These are phyloP conservation scores for Cataglyphis livida DNA, from an alignment of 2,888 invertebrate species.

Conservation along the genomic window DNA sequence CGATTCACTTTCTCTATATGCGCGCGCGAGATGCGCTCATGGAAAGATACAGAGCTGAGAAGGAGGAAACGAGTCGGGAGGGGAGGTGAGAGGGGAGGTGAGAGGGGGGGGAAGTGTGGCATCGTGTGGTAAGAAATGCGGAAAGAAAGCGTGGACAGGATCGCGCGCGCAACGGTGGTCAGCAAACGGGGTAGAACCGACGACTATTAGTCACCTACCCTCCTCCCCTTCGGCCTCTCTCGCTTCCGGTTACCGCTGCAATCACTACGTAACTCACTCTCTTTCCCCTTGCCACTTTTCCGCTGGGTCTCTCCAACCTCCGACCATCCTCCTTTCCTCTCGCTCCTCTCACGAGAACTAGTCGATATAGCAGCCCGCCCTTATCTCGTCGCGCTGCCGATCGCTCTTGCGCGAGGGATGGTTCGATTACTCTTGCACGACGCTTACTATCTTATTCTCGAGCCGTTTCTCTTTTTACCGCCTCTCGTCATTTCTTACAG, in stretches of 20 bases:
- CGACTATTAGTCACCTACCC: constrained; percentile 78
- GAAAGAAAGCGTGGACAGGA: constrained; percentile 72
- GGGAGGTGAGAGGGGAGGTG: not conserved
- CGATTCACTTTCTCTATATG: constrained; percentile 26
- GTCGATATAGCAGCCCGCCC: constrained; percentile 76
- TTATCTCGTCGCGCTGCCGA: constrained; percentile 79
- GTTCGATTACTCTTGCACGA: constrained; percentile 80
- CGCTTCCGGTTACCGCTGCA: constrained; percentile 72
- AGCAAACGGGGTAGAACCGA: constrained; percentile 68
- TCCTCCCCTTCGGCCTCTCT: constrained; percentile 60
- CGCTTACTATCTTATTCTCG: constrained; percentile 77
- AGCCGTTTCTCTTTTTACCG: constrained; percentile 67
- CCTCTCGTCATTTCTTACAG: constrained; percentile 70
- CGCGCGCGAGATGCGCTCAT: constrained; percentile 18
- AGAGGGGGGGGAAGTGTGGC: constrained; percentile 8
- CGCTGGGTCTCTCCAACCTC: constrained; percentile 24
- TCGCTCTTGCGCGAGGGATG: constrained; percentile 66
- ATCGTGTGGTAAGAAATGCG: constrained; percentile 62
- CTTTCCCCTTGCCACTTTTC: not conserved
- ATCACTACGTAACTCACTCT: constrained; percentile 72
- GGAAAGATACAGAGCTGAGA: constrained; percentile 44
- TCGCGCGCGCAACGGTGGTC: constrained; percentile 68
- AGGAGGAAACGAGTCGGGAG: not conserved
- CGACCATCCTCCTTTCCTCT: constrained; percentile 23
- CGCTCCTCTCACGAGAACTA: not conserved